phyloP scores from a whole-genome alignment of 1,140 invertebrate genomes.

The Brachionus rotundiformis region DNA sequence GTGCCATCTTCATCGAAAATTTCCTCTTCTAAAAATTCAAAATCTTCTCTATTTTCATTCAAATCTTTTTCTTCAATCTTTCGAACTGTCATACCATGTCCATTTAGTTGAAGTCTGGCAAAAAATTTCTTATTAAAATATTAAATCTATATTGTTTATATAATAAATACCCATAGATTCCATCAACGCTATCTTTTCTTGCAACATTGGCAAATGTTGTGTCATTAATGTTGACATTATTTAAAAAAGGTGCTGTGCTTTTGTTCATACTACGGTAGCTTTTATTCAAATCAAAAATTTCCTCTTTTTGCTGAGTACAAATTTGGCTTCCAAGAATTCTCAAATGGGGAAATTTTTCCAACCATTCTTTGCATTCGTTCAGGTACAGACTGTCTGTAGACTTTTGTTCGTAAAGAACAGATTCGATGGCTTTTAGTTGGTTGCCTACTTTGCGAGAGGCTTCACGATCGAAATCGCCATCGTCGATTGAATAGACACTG shows the following conservation, averaged over 20 bases:
- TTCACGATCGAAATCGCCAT: constrained; percentile 46
- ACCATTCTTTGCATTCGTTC: constrained; percentile 48
- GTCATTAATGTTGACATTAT: neutral
- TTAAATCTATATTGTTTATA: neutral
- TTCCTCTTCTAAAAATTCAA: constrained; percentile 26
- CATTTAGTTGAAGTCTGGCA: constrained; percentile 5
- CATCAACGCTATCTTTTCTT: neutral
- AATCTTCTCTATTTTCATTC: neutral
- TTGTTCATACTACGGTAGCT: neutral
- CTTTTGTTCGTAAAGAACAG: constrained; percentile 41
- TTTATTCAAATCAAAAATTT: neutral
- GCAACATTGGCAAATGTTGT: neutral
- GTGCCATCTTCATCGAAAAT: constrained; percentile 22
- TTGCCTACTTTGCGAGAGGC: constrained; percentile 46
- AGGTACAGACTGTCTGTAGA: constrained; percentile 18
- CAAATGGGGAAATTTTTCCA: constrained; percentile 51
- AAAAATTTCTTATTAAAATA: constrained; percentile 1
- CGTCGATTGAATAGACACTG: constrained; percentile 47
- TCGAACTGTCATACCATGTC: neutral
- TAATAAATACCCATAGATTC: neutral
- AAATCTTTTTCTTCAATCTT: constrained; percentile 4
- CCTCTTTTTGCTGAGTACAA: constrained; percentile 4
- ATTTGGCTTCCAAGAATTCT: constrained; percentile 46
- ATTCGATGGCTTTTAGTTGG: constrained; percentile 36
- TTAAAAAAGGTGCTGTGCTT: neutral